Conservation (phyloP, 1,140 invertebrate species). For the Bombus sylvicola region DNA sequence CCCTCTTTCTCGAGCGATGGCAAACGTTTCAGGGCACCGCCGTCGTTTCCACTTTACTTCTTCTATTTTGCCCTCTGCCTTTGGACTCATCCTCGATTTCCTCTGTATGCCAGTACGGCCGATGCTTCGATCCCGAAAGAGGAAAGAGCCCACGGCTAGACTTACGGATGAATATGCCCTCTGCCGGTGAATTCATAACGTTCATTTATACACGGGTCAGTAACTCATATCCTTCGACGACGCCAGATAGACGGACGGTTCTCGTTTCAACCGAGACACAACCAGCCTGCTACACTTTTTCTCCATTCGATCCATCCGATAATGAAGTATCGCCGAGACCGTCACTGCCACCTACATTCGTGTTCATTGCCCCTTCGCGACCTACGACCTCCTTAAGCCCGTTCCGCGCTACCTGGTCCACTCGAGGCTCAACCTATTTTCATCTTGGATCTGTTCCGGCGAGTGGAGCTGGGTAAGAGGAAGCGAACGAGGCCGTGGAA, state of each 20-base stretch:
- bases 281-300: background rate
- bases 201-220: conserved; percentile 70
- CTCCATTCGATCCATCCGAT: conserved; percentile 33
- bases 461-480: background rate
- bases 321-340: conserved; percentile 18
- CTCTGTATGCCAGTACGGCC: conserved; percentile 53
- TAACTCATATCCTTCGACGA: conserved; percentile 63
- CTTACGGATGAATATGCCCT: conserved; percentile 64
- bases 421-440: conserved; percentile 62
- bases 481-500: conserved; percentile 5
- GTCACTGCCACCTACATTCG: background rate
- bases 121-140: conserved; percentile 44
- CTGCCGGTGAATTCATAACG: conserved; percentile 66
- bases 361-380: conserved; percentile 38
- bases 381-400: conserved; percentile 50
- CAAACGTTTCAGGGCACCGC: conserved; percentile 25
- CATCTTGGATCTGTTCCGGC: conserved; percentile 34
- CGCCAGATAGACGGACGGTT: background rate
- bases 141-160: conserved; percentile 7
- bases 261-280: background rate
- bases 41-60: conserved; percentile 41
- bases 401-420: conserved; percentile 32
- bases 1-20: background rate
- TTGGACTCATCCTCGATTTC: conserved; percentile 64
- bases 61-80: conserved; percentile 39